Conservation (phyloP, 2,888 invertebrate genomes). For the Nephrocerus scutellatus region DNA sequence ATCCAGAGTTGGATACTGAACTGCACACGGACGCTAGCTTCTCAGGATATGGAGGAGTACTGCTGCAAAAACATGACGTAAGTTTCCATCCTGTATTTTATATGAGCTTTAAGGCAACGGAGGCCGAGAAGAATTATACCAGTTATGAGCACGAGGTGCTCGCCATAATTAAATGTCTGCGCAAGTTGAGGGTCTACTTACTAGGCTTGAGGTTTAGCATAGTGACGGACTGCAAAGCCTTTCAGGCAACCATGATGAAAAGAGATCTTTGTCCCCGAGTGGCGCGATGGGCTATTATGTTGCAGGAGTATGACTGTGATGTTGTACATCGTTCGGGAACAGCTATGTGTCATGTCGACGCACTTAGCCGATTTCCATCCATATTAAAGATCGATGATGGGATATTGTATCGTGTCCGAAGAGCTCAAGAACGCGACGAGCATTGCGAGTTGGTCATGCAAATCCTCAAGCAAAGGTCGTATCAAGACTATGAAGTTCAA, state of each 20-base stretch:
- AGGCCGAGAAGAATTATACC: constrained; percentile 27
- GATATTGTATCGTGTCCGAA: constrained; percentile 5
- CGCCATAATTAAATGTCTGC: constrained; percentile 28
- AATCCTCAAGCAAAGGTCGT: constrained; percentile 10
- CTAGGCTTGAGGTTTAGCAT: constrained; percentile 29
- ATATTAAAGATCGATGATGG: constrained; percentile 2
- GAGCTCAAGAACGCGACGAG: constrained; percentile 13
- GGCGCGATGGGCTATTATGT: constrained; percentile 27
- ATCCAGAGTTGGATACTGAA: constrained; percentile 23
- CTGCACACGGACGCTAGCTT: constrained; percentile 30
- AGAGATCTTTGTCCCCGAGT: constrained; percentile 26
- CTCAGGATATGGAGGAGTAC: constrained; percentile 26
- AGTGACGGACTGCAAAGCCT: constrained; percentile 31
- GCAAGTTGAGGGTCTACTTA: constrained; percentile 28
- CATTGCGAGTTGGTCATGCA: constrained; percentile 6
- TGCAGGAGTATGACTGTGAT: constrained; percentile 8
- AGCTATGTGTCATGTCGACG: constrained; percentile 14
- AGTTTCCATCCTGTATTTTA: constrained; percentile 28
- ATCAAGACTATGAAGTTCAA: constrained; percentile 12
- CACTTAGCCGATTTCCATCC: constrained; percentile 8
- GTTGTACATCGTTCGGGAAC: constrained; percentile 12
- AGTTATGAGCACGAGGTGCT: constrained; percentile 35
- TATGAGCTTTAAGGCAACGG: constrained; percentile 25
- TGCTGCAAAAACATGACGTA: constrained; percentile 23
- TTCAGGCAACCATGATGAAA: constrained; percentile 28